Evolutionary conservation across 2,113 vertebrate genomes (phyloP), one percentile per base, ranked within the genome.

Genomic region (Brachyhypopomus occidentalis): DNA sequence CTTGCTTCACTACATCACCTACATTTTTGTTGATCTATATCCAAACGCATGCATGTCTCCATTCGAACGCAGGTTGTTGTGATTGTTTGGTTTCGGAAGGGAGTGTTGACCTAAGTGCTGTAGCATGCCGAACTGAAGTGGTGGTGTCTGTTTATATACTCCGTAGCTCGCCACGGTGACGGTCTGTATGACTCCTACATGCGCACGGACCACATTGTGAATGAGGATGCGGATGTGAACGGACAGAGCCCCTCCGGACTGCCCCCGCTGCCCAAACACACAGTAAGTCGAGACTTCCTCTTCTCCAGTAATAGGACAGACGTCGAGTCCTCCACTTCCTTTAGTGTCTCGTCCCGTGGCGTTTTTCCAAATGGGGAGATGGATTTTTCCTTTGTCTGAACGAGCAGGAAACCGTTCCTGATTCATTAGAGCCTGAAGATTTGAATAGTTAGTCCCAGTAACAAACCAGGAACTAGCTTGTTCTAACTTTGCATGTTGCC

Each of bases 111-210:
- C 11, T n/a, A 1, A 1, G 16, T 2, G 6, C 20, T 36, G 5
- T 7, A 7, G 9, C 1, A 36, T 34, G 25, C 17, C 58, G 22
- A 56, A 3, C 19, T 59, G 20, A 34, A 34, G n/a, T 27, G 60
- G 38, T 16, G 1, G n/a, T 78, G 34, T 78, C 22, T 62, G 41
- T 36, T 80, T 76, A 67, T 63, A 81, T 77, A 73, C 62, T 5
- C 30, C 91, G 60, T 89, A 95, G 94, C 86, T 82, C 96, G 96
- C 85, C 95, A 97, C 79, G 96, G 92, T n/a, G 97, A 98, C 84
- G 94, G 95, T 85, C 93, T 98, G 0, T 99, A 96, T 72, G 97
- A 98, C 89, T 96, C 97, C 20, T 98, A 97, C 85, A 97, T 98
- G 96, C 96, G 97, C 89, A 95, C 96, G 62, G 97, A 98, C 92